Evolutionary conservation across 2,797 vertebrate genomes (phyloP).

Genomic region (Tauraco hartlaubi): DNA sequence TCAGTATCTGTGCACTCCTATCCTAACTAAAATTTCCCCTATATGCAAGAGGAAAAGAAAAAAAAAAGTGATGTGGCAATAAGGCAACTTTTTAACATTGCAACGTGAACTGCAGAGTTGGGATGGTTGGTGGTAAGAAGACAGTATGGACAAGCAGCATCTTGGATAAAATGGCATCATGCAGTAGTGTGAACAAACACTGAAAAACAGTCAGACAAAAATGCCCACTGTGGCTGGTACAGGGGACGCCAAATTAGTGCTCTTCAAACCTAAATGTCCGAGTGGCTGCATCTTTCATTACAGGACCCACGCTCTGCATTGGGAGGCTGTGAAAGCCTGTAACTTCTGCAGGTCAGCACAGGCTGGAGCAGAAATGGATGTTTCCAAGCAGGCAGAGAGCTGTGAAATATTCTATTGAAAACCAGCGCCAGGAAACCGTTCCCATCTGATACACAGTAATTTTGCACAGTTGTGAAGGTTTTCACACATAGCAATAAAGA

Average conservation of each 20-base stretch:
- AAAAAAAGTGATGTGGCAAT: neutral
- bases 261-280: neutral
- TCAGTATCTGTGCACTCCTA: neutral
- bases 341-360: neutral
- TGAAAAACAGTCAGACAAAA: neutral
- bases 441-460: neutral
- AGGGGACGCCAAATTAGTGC: neutral
- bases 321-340: neutral
- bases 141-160: neutral
- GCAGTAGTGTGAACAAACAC: neutral
- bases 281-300: neutral
- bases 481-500: constrained; percentile 25
- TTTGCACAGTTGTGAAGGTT: constrained; percentile 23
- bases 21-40: neutral
- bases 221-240: rapidly evolving
- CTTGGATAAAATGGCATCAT: neutral
- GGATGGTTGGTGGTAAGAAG: neutral
- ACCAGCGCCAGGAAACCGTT: neutral
- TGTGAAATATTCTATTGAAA: constrained; percentile 34
- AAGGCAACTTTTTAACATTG: neutral
- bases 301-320: neutral
- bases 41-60: neutral
- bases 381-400: constrained; percentile 5
- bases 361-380: neutral
- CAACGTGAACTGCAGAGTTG: neutral